phyloP scores from a whole-genome alignment of 2,888 invertebrate genomes.

The Agonopterix subpropinquella region DNA sequence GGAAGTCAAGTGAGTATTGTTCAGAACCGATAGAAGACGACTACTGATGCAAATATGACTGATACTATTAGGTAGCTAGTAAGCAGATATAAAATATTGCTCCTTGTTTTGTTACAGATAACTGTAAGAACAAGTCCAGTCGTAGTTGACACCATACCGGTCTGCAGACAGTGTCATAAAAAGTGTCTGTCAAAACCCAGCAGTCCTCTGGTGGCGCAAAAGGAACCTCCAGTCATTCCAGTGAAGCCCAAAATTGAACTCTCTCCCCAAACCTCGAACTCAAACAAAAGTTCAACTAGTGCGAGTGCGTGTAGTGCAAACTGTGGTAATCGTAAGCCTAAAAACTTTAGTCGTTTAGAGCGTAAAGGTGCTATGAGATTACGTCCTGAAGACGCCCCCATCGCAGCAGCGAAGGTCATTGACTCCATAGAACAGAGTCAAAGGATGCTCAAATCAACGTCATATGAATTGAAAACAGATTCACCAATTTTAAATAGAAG shows the following conservation, averaged over 20 bases:
- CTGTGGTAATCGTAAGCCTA: slow-evolving; percentile 56
- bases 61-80: not conserved
- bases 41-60: not conserved
- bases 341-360: slow-evolving; percentile 57
- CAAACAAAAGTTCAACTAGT: slow-evolving; percentile 57
- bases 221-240: slow-evolving; percentile 47
- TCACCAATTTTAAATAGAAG: slow-evolving; percentile 55
- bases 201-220: slow-evolving; percentile 65
- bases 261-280: slow-evolving; percentile 56
- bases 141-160: slow-evolving; percentile 81
- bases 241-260: slow-evolving; percentile 50
- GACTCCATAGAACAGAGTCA: slow-evolving; percentile 70
- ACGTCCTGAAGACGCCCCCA: slow-evolving; percentile 66
- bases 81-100: no score
- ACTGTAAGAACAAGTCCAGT: slow-evolving; percentile 86
- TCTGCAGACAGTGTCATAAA: slow-evolving; percentile 87
- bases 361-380: slow-evolving; percentile 67
- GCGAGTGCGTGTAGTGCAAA: slow-evolving; percentile 58
- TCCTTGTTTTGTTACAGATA: slow-evolving; percentile 68
- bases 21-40: not conserved
- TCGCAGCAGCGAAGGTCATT: slow-evolving; percentile 63
- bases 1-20: slow-evolving; percentile 81
- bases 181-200: slow-evolving; percentile 80
- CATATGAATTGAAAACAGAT: slow-evolving; percentile 65
- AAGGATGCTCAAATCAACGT: slow-evolving; percentile 67